Evolutionary conservation across 2,113 vertebrate species (phyloP).

Genomic region (Lynx canadensis): DNA sequence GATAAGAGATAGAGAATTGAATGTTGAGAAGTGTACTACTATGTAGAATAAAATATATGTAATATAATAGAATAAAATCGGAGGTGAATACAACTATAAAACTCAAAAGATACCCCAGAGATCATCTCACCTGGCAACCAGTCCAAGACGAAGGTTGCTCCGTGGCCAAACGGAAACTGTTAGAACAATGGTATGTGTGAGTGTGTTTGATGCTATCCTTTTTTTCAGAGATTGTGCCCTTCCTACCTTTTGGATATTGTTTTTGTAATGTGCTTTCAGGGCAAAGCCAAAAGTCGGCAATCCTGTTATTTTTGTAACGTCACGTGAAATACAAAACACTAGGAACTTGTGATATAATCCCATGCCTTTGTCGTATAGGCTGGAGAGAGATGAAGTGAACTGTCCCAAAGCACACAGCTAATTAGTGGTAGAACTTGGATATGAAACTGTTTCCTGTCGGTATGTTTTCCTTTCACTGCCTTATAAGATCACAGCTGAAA

Average conservation of each 20-base stretch:
- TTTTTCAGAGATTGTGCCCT: background rate
- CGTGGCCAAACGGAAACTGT: background rate
- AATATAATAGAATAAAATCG: background rate
- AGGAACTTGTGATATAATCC: background rate
- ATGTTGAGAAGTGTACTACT: background rate
- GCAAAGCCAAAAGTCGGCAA: background rate
- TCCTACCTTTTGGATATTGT: background rate
- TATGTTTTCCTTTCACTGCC: background rate
- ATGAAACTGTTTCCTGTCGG: background rate
- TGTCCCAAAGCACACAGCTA: background rate
- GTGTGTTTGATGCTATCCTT: background rate
- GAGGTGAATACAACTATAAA: background rate
- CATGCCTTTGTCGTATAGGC: background rate
- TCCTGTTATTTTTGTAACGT: background rate
- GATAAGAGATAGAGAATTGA: background rate
- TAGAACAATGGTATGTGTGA: background rate
- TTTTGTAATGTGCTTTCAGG: background rate
- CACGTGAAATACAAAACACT: background rate
- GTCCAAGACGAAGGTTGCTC: background rate
- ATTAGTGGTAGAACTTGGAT: background rate
- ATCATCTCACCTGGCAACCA: background rate
- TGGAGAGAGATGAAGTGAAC: background rate
- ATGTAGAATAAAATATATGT: background rate
- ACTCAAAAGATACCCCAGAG: background rate
- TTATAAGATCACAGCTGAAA: background rate